Evolutionary conservation across 1,140 invertebrate species (phyloP), one percentile per base, ranked within the genome.

Genomic region (Leptinotarsa undecemlineata): DNA sequence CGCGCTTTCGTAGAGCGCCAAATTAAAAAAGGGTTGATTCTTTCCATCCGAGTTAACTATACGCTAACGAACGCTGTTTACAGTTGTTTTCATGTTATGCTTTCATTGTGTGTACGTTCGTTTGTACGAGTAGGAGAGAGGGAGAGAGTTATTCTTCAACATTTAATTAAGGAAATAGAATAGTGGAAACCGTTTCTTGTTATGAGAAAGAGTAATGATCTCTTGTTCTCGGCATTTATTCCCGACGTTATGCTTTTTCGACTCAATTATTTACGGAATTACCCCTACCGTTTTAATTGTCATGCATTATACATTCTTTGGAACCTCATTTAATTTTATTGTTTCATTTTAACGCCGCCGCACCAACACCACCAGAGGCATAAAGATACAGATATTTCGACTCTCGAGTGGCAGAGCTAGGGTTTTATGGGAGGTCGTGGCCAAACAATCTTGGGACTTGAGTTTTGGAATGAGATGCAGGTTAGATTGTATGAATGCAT

Each of bases 141-240:
- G 20, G 33, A 66, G 63, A 66, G 33, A 66, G 21, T 23, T 66
- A 42, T 66, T 23, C 15, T 66, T 42, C 21, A 66, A 20, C 64
- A 66, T 66, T 66, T 66, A 66, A 66, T 66, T 66, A 66, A 66
- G 64, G 21, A 66, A 66, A 66, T 66, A 66, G 64, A 66, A 66
- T 42, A 66, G 15, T 42, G 21, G 64, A 66, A 57, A 57, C 51
- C 51, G 51, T 57, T 57, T 57, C 51, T 57, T 57, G 51, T 57
- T 57, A 57, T 57, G 51, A 57, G 51, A 57, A 57, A 57, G 51
- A 57, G 51, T 57, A 57, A 57, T 57, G 51, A 57, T 57, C 51
- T 19, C 51, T 57, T 57, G 51, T 57, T 57, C 51, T 57, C n/a
- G 51, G 51, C n/a, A 19, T 57, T 57, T 57, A 57, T 57, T 57